Evolutionary conservation across 1,140 invertebrate genomes (phyloP), one percentile per base, ranked within the genome.

Genomic region (Lethrus apterus): DNA sequence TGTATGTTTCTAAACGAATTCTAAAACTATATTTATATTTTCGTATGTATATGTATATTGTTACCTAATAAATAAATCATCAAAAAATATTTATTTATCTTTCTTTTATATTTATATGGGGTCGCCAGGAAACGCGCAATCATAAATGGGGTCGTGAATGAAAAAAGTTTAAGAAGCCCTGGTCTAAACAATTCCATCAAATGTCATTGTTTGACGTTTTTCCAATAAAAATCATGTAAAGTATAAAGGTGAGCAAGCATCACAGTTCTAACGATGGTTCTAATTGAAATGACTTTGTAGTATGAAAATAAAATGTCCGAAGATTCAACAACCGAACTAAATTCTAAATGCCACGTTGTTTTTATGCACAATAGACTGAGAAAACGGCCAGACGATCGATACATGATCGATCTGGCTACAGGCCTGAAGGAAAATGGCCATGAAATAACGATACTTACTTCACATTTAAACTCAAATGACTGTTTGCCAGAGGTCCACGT

Each of bases 361-460:
- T 52, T 63, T 36, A 41, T 62, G 17, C 59, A 59, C 30, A 56
- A 62, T 30, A 55, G 54, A 52, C 44, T 63, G n/a, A 38, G 47
- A n/a, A 60, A 53, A 18, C 44, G 50, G 14, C 43, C 48, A 36
- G 48, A 51, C 19, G 61, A 63, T 46, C 50, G 58, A 9, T 63
- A 62, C 34, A 50, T 63, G 7, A 23, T 63, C 11, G 60, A 62
- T 40, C 33, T 63, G 9, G 59, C 52, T 1, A 23, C 34, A 20
- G 56, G 57, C 13, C 51, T 58, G 11, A 45, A 56, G 30, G 33
- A 56, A 21, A 34, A 51, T 19, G 58, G 59, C 7, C 54, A 55
- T 36, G 55, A 54, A 32, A 57, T 63, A 1, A 56, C 57, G 1
- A 33, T 61, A 9, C 41, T 52, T 9, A 58, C 61, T 3, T 51